A percentile compares a stretch with the other conserved stretches of the same genome.
These are phyloP conservation scores for Drosophila nigricruria DNA, from an alignment of 2,888 invertebrate species.

Conservation along the genomic window DNA sequence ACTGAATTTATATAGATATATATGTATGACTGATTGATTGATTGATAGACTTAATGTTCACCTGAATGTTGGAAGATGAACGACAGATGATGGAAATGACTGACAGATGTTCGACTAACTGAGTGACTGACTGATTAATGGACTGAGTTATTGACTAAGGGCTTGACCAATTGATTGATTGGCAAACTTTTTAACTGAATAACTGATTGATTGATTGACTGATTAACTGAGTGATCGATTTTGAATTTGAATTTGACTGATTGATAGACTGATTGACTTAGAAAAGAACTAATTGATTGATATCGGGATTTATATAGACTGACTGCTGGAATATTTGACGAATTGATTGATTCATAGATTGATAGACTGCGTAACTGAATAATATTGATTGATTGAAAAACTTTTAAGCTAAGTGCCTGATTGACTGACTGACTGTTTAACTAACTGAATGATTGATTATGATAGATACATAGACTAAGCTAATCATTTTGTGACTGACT, in stretches of 20 bases:
- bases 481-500: not conserved
- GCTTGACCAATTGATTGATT: not conserved
- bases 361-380: too few relatives aligned
- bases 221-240: not conserved
- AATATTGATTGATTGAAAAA: not conserved
- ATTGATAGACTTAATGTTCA: not conserved
- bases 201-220: not conserved
- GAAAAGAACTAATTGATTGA: not conserved
- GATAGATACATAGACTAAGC: not conserved
- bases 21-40: not conserved
- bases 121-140: not conserved
- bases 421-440: not conserved
- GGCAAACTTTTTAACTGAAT: not conserved
- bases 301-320: not conserved
- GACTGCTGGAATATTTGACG: too few relatives aligned
- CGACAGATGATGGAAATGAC: too few relatives aligned
- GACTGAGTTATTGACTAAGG: too few relatives aligned
- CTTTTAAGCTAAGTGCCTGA: not conserved
- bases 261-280: not conserved
- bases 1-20: too few relatives aligned
- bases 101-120: too few relatives aligned
- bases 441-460: not conserved
- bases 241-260: not conserved
- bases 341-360: too few relatives aligned
- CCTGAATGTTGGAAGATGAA: too few relatives aligned